phyloP scores from a whole-genome alignment of 2,888 invertebrate species.

The Drosophila suboccidentalis region DNA sequence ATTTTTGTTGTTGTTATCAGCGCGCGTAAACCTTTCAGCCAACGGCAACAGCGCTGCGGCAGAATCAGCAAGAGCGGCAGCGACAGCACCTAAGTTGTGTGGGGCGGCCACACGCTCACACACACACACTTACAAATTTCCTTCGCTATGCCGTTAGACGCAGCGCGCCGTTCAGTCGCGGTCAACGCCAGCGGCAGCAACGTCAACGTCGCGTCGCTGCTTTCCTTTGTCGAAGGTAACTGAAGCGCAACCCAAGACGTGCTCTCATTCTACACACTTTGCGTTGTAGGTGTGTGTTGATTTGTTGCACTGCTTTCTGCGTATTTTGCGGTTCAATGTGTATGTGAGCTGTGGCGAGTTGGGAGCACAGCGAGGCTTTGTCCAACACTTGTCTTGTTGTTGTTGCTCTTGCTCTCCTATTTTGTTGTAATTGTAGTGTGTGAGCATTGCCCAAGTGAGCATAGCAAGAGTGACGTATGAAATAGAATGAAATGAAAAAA shows the following conservation, averaged over 20 bases:
- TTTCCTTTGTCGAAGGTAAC: slow-evolving; percentile 73
- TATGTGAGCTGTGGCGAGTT: background rate
- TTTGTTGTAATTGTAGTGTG: slow-evolving; percentile 13
- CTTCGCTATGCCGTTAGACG: slow-evolving; percentile 51
- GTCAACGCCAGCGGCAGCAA: slow-evolving; percentile 22
- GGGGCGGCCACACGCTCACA: slow-evolving; percentile 19
- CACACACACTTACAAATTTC: slow-evolving; percentile 14
- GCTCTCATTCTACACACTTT: slow-evolving; percentile 54
- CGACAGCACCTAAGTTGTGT: slow-evolving; percentile 28
- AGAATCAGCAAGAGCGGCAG: slow-evolving; percentile 18
- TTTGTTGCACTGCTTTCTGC: slow-evolving; percentile 47
- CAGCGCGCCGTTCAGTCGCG: slow-evolving; percentile 33
- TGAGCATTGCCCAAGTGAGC: slow-evolving; percentile 48
- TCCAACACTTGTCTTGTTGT: slow-evolving; percentile 4
- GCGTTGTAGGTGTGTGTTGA: slow-evolving; percentile 43
- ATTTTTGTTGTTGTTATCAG: slow-evolving; percentile 41
- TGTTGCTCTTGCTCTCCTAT: slow-evolving; percentile 3
- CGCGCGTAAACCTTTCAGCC: slow-evolving; percentile 46
- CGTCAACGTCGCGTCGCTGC: slow-evolving; percentile 46
- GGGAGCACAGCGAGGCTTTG: slow-evolving; percentile 23
- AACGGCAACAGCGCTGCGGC: slow-evolving; percentile 19
- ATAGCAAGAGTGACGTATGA: slow-evolving; percentile 29
- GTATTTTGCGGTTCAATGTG: slow-evolving; percentile 50
- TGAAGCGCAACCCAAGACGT: slow-evolving; percentile 69
- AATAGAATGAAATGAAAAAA: slow-evolving; percentile 4